Conservation (phyloP, 2,888 invertebrate species). For the Zaprionus obscuricornis region DNA sequence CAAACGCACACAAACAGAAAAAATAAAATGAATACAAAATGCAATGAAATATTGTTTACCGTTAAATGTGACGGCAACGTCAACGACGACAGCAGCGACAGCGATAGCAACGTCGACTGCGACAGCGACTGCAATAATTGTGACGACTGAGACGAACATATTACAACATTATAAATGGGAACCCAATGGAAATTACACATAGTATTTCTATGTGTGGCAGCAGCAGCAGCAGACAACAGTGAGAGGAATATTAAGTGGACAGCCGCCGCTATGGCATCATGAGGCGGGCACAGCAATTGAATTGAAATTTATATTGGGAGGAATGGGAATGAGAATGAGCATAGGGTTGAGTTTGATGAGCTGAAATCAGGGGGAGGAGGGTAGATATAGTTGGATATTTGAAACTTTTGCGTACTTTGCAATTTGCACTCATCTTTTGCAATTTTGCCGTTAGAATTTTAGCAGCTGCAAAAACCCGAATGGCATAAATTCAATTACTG, state of each 20-base stretch:
- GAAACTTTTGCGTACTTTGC: conserved; percentile 27
- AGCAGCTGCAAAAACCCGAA: conserved; percentile 19
- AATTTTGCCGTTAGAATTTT: conserved; percentile 26
- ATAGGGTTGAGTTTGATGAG: too few relatives aligned
- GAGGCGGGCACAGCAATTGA: too few relatives aligned
- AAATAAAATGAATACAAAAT: conserved; percentile 22
- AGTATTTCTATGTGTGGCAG: neutral
- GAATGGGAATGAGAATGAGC: neutral
- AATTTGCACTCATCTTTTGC: conserved; percentile 46
- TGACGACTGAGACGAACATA: neutral
- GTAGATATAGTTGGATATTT: too few relatives aligned
- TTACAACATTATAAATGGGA: conserved; percentile 25
- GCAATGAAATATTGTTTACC: conserved; percentile 48
- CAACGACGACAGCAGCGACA: neutral
- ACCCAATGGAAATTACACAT: conserved; percentile 17
- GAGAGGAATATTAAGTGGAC: too few relatives aligned
- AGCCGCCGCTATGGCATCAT: too few relatives aligned
- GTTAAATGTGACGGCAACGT: conserved; percentile 19
- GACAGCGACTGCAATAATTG: neutral
- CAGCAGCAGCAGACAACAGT: neutral
- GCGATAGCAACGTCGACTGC: neutral
- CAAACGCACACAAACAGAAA: conserved; percentile 21
- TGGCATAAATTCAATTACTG: conserved; percentile 68
- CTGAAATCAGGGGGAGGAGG: neutral
- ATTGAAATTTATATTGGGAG: too few relatives aligned